These are phyloP conservation scores for Coregonus ussuriensis DNA, from an alignment of 2,797 vertebrate genomes.

Conservation along the genomic window DNA sequence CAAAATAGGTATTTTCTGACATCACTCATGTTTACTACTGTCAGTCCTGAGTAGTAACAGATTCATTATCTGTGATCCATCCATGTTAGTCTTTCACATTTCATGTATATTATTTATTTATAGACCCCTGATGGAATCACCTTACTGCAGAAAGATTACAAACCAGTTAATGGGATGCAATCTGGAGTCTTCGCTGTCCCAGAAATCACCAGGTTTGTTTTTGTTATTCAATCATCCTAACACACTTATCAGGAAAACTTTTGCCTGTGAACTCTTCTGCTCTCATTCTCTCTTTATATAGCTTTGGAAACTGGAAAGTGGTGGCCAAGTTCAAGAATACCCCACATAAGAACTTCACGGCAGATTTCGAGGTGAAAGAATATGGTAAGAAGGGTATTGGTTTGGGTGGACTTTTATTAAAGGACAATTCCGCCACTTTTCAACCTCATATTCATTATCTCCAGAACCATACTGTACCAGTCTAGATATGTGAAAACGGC, in stretches of 20 bases:
- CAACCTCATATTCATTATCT: no score
- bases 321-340: slow-evolving; percentile 71
- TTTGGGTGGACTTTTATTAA: no score
- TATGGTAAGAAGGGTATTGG: slow-evolving; percentile 73
- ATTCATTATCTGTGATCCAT: not conserved
- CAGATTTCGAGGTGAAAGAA: slow-evolving; percentile 87
- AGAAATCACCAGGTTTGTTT: not conserved
- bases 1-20: not conserved
- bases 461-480: no score
- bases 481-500: no score
- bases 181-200: not conserved
- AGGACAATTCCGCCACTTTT: no score
- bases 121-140: slow-evolving; percentile 1
- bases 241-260: not conserved
- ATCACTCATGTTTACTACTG: not conserved
- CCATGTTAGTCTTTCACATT: no score
- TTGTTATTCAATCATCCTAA: not conserved
- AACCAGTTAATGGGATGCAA: not conserved
- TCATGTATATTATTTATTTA: not conserved
- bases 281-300: not conserved
- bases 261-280: not conserved
- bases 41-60: not conserved
- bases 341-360: slow-evolving; percentile 67
- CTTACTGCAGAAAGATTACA: not conserved
- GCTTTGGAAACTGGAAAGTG: slow-evolving; percentile 40